phyloP scores from a whole-genome alignment of 2,888 invertebrate species.

The Xestoiulus laeticollis region DNA sequence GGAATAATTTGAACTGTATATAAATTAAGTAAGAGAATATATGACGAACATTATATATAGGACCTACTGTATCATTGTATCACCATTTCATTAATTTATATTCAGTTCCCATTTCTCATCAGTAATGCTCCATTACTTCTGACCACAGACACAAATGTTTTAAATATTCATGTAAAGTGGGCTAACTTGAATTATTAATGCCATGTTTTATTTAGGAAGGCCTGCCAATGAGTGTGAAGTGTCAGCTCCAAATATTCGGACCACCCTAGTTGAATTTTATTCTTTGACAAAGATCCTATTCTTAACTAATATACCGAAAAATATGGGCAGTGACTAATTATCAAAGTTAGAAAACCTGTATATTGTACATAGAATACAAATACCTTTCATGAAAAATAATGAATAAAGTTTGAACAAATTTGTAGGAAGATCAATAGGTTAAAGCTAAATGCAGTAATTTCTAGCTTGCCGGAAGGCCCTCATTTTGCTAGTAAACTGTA shows the following conservation, averaged over 20 bases:
- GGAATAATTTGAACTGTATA: too few relatives aligned
- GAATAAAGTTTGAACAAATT: background rate
- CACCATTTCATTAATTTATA: too few relatives aligned
- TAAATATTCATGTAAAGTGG: background rate
- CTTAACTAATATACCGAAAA: background rate
- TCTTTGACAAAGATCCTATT: background rate
- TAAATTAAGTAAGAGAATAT: too few relatives aligned
- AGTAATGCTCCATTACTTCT: too few relatives aligned
- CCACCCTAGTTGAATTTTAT: background rate
- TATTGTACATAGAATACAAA: background rate
- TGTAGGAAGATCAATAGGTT: background rate
- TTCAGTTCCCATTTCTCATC: too few relatives aligned
- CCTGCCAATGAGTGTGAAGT: background rate
- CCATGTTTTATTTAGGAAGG: background rate
- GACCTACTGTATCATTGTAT: too few relatives aligned
- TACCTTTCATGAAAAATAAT: background rate
- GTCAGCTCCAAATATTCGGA: background rate
- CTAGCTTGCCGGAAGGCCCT: background rate
- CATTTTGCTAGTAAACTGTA: background rate
- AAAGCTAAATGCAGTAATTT: conserved; percentile 30
- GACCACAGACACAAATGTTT: too few relatives aligned
- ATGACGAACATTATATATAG: too few relatives aligned
- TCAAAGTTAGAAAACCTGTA: background rate
- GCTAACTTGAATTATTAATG: background rate
- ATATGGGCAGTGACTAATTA: background rate